Percentiles rank a stretch among this genome's conserved stretches.
phyloP scores from a whole-genome alignment of 2,888 invertebrate genomes.

The Agonum fuliginosum region DNA sequence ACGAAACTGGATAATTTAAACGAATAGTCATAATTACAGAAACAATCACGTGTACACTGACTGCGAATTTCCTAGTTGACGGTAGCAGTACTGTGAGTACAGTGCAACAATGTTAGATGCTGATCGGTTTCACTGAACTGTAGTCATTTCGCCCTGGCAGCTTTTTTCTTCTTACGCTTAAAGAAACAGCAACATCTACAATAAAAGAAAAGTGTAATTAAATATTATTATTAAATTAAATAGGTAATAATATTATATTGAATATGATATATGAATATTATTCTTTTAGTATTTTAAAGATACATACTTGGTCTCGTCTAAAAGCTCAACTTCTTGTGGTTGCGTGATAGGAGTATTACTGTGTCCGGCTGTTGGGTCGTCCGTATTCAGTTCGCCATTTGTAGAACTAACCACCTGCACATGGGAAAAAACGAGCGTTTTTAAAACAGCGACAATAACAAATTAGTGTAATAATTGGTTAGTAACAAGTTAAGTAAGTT shows the following conservation, averaged over 20 bases:
- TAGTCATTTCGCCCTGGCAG: slow-evolving; percentile 72
- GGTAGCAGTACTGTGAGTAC: slow-evolving; percentile 72
- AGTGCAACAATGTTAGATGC: slow-evolving; percentile 72
- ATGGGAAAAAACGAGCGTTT: slow-evolving; percentile 49
- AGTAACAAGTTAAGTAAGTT: slow-evolving; percentile 3
- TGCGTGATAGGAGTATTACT: slow-evolving; percentile 98
- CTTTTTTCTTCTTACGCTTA: slow-evolving; percentile 99
- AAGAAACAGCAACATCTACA: slow-evolving; percentile 99
- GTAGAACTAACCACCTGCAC: slow-evolving; percentile 96
- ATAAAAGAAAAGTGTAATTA: slow-evolving; percentile 68
- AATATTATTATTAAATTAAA: no score
- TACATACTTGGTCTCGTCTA: slow-evolving; percentile 98
- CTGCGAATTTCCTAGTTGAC: slow-evolving; percentile 51
- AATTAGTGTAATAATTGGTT: slow-evolving; percentile 3
- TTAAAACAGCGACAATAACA: slow-evolving; percentile 42
- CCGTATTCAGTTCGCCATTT: slow-evolving; percentile 95
- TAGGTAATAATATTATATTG: slow-evolving; percentile 68
- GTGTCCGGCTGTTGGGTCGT: slow-evolving; percentile 97
- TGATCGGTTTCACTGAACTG: slow-evolving; percentile 73
- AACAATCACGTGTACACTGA: slow-evolving; percentile 55
- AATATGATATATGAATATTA: background rate
- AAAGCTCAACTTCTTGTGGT: slow-evolving; percentile 93
- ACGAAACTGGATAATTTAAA: slow-evolving; percentile 46
- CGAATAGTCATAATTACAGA: slow-evolving; percentile 54
- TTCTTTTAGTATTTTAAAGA: slow-evolving; percentile 63